Conservation (phyloP, 2,113 vertebrate species). For the Bolborhynchus lineola region DNA sequence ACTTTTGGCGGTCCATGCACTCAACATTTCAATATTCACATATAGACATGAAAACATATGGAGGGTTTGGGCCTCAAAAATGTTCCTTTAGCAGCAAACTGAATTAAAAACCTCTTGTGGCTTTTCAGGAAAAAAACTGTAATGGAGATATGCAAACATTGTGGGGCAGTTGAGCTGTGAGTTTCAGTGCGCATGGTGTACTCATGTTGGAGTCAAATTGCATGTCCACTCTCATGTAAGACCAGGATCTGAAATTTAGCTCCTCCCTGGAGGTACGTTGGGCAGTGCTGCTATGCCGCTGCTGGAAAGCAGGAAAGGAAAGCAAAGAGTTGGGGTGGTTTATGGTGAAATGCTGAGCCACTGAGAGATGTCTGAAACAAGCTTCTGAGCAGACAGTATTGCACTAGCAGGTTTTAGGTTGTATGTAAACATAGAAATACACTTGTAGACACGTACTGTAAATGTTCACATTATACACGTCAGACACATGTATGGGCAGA, state of each 20-base stretch:
- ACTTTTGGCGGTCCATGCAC: constrained; percentile 41
- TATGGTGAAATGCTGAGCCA: background rate
- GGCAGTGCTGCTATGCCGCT: background rate
- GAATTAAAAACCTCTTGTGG: background rate
- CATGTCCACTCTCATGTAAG: fast-evolving
- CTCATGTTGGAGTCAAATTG: background rate
- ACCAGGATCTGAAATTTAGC: background rate
- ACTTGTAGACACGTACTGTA: fast-evolving
- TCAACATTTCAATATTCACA: constrained; percentile 35
- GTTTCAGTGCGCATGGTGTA: fast-evolving
- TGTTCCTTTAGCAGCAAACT: background rate
- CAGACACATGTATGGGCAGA: background rate
- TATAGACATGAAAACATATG: background rate
- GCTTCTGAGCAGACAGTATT: background rate
- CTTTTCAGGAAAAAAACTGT: background rate
- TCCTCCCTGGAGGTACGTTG: fast-evolving
- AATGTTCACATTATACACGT: fast-evolving
- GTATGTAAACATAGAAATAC: background rate
- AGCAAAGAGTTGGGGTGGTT: background rate
- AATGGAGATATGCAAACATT: background rate
- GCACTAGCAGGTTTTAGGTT: background rate
- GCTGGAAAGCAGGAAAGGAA: background rate
- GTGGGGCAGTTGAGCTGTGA: background rate
- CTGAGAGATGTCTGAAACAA: background rate
- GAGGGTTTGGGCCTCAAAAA: background rate